Percentiles rank a stretch among this genome's conserved stretches.
Evolutionary conservation across 2,113 vertebrate genomes (phyloP).

Genomic region (Dunckerocampus dactyliophorus): DNA sequence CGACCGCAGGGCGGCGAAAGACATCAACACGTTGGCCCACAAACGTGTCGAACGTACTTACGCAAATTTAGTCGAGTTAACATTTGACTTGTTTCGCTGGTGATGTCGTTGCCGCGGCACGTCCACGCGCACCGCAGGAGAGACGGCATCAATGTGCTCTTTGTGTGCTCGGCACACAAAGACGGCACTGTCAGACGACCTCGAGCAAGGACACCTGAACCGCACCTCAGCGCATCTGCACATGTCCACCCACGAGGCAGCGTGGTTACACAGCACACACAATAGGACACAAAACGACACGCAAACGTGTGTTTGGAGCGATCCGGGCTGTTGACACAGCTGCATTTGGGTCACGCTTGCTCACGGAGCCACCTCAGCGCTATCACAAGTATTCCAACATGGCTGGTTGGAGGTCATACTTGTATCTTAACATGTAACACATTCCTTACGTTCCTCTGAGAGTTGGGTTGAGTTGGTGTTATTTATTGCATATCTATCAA

Average conservation of each 20-base stretch:
- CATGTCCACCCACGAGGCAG: neutral
- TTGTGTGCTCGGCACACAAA: conserved; percentile 64
- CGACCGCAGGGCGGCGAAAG: no score
- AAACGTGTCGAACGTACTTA: no score
- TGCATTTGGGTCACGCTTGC: neutral
- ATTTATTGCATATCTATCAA: no score
- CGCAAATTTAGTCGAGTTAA: no score
- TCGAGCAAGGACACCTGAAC: conserved; percentile 60
- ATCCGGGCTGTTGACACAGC: conserved; percentile 36
- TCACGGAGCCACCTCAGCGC: no score
- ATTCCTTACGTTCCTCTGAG: no score
- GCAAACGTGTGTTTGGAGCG: conserved; percentile 9
- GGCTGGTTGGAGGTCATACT: no score
- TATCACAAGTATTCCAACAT: neutral
- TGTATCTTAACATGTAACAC: neutral
- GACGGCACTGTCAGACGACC: conserved; percentile 61
- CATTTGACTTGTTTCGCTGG: no score
- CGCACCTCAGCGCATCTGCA: conserved; percentile 9
- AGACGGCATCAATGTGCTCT: conserved; percentile 44
- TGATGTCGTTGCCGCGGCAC: neutral
- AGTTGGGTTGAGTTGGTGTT: no score
- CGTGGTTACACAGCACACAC: neutral
- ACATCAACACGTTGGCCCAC: no score
- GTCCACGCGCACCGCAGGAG: neutral
- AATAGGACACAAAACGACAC: no score